phyloP scores from a whole-genome alignment of 2,888 invertebrate species.

The Zhengitettix transpicula region DNA sequence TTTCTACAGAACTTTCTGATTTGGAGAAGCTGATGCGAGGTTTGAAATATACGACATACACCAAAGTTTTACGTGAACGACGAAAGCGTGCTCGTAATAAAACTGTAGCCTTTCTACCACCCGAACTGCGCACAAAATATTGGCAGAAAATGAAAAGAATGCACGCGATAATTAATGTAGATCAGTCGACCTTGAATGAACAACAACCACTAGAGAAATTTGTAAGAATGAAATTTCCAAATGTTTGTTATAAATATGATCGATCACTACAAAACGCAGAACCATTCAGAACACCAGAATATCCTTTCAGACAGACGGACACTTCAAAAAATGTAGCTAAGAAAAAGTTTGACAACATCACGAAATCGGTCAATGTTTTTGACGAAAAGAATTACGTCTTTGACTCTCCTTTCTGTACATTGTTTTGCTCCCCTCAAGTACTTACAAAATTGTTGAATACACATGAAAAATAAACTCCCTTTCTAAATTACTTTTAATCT shows the following conservation, averaged over 20 bases:
- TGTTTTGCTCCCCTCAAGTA: too few relatives aligned
- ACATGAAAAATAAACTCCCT: too few relatives aligned
- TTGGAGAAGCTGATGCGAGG: background rate
- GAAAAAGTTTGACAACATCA: background rate
- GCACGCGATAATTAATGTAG: background rate
- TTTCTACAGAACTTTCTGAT: background rate
- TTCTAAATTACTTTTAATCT: too few relatives aligned
- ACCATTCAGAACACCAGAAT: background rate
- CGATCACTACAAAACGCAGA: background rate
- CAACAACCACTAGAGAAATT: background rate
- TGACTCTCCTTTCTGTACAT: too few relatives aligned
- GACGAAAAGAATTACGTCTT: too few relatives aligned
- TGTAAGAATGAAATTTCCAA: background rate
- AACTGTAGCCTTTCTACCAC: background rate
- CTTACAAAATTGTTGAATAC: too few relatives aligned
- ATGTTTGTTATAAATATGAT: background rate
- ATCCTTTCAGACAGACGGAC: background rate
- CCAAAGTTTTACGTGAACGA: background rate
- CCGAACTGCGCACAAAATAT: background rate
- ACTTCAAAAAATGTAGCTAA: background rate
- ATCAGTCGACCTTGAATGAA: too few relatives aligned
- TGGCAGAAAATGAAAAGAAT: background rate
- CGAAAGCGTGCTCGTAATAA: background rate
- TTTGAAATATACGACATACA: background rate
- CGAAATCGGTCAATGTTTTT: too few relatives aligned